Evolutionary conservation across 1,140 invertebrate genomes (phyloP).

Genomic region (Mylabris phalerata): DNA sequence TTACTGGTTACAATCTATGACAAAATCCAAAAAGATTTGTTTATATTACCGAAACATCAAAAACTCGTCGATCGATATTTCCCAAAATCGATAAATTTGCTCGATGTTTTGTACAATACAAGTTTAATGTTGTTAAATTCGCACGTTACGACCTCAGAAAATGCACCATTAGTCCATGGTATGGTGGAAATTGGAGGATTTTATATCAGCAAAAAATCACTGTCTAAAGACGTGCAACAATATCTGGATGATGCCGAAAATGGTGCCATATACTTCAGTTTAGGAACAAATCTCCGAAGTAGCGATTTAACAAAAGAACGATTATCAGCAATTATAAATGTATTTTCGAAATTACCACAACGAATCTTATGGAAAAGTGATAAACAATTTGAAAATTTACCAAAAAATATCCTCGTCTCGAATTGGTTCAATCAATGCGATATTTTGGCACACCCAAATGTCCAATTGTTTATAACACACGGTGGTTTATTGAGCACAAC

Average conservation of each 20-base stretch:
- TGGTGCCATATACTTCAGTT: slow-evolving; percentile 48
- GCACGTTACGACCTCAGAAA: slow-evolving; percentile 38
- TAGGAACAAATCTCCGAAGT: slow-evolving; percentile 45
- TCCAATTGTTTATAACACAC: slow-evolving; percentile 47
- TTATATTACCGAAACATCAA: slow-evolving; percentile 33
- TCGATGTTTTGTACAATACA: slow-evolving; percentile 43
- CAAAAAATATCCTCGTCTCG: slow-evolving; percentile 45
- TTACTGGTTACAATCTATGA: slow-evolving; percentile 15
- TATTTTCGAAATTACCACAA: slow-evolving; percentile 45
- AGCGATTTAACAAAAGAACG: slow-evolving; percentile 40
- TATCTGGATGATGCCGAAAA: slow-evolving; percentile 43
- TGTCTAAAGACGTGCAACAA: slow-evolving; percentile 45
- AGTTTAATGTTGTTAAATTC: slow-evolving; percentile 47
- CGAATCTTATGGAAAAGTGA: slow-evolving; percentile 52
- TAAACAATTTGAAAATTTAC: slow-evolving; percentile 42
- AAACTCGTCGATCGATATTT: slow-evolving; percentile 42
- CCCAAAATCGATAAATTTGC: slow-evolving; percentile 43
- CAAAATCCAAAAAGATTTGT: slow-evolving; percentile 18
- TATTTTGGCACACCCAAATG: slow-evolving; percentile 42
- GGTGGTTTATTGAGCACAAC: slow-evolving; percentile 47
- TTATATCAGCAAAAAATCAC: slow-evolving; percentile 43
- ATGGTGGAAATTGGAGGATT: slow-evolving; percentile 49
- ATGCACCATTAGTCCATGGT: slow-evolving; percentile 37
- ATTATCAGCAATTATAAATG: slow-evolving; percentile 41
- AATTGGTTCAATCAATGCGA: slow-evolving; percentile 56